Evolutionary conservation across 2,113 vertebrate species (phyloP), one percentile per base, ranked within the genome.

Genomic region (Malurus cyaneus): DNA sequence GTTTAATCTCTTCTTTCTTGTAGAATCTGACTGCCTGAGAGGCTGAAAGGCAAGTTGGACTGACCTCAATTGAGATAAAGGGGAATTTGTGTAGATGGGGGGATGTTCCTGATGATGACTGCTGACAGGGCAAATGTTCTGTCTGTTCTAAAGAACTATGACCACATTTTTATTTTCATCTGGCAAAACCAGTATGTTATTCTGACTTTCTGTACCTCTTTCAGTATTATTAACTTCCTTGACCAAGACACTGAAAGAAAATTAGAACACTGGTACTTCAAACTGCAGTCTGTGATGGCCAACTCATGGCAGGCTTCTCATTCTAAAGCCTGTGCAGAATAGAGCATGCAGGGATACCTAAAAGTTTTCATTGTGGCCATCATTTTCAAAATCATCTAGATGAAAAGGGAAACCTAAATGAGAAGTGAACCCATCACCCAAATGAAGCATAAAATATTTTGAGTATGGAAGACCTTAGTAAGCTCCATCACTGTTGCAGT

Each of bases 41-140:
- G 13, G 57, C 79, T 94, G 74, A 96, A 91, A 94, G 29, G 42
- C 87, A 80, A 89, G 62, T 24, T 93, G 85, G 78, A 95, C 64
- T 24, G 53, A 87, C 29, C 78, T 95, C 78, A 95, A 18, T 25
- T 65, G 57, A 85, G 59, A 85, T 70, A 60, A 89, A 93, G 61
- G 86, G 31, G 59, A 90, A 73, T 94, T 80, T 88, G 14, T n/a
- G 53, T 0, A 1, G 31, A 19, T 70, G 18, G 32, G 25, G 39
- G 26, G 5, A 77, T 67, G 44, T 88, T 91, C 29, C 64, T 74
- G 34, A 80, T 62, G 39, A 52, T 67, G 54, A 44, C 2, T 88
- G 74, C 59, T 95, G 81, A 86, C 71, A 77, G 39, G 14, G 21
- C 24, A 85, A 91, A 88, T 80, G 64, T 85, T 90, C 36, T 89